These are phyloP conservation scores for Linurgus olivaceus DNA, from an alignment of 2,797 vertebrate genomes.

Conservation along the genomic window DNA sequence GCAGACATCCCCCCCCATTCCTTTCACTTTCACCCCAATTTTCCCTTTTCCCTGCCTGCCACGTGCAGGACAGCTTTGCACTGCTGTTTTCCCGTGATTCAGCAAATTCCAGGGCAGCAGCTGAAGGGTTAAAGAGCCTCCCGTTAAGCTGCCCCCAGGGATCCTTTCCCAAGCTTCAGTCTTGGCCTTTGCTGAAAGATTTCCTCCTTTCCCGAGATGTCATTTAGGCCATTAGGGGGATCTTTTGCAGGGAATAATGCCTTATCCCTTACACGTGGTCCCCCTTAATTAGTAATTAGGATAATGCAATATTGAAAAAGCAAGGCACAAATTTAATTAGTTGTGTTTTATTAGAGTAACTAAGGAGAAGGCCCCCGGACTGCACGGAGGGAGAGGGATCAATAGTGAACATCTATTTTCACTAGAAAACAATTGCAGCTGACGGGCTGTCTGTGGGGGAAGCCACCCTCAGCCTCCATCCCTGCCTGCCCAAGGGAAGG, in stretches of 20 bases:
- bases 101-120: background rate
- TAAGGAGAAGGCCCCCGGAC: background rate
- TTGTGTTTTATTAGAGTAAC: conserved; percentile 25
- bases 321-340: conserved; percentile 38
- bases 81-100: background rate
- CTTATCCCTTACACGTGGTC: background rate
- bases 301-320: conserved; percentile 7
- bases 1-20: background rate
- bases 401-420: conserved; percentile 9
- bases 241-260: background rate
- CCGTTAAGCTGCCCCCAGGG: background rate
- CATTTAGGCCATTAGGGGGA: conserved; percentile 33
- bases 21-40: background rate
- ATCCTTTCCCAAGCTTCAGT: background rate
- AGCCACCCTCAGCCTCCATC: background rate
- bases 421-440: background rate
- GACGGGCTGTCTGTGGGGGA: background rate
- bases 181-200: conserved; percentile 36
- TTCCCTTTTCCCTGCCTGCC: background rate
- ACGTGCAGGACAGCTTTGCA: fast-evolving
- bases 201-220: conserved; percentile 3
- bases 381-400: background rate
- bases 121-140: background rate
- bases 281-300: conserved; percentile 32
- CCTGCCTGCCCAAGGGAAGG: background rate